A percentile compares a stretch with the other conserved stretches of the same genome.
These are phyloP conservation scores for Paramormyrops kingsleyae DNA, from an alignment of 2,113 vertebrate genomes.

Conservation along the genomic window DNA sequence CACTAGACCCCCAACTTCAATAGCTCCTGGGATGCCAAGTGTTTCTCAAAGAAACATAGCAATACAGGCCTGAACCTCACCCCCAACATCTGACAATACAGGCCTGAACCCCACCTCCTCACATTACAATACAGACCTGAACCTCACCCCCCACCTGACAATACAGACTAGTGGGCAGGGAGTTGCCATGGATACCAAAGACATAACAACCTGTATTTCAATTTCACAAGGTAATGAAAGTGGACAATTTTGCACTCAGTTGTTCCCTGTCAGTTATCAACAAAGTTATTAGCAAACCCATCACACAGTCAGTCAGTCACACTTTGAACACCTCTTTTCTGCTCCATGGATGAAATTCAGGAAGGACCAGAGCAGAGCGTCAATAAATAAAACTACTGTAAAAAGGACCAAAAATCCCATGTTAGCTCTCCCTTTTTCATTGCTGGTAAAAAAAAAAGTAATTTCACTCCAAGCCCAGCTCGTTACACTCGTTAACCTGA, in stretches of 20 bases:
- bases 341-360: conserved; percentile 38
- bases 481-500: background rate
- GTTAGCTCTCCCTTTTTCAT: background rate
- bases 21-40: background rate
- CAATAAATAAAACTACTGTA: conserved; percentile 25
- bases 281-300: conserved; percentile 67
- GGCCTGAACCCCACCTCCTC: background rate
- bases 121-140: background rate
- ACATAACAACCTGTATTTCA: conserved; percentile 60
- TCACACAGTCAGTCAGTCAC: conserved; percentile 59
- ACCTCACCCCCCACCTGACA: conserved; percentile 20
- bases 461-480: background rate
- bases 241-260: conserved; percentile 59
- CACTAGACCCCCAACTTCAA: background rate
- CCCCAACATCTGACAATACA: background rate
- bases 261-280: conserved; percentile 71
- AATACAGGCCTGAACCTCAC: background rate
- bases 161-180: conserved; percentile 33
- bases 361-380: conserved; percentile 22
- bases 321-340: conserved; percentile 37
- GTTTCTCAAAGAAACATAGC: background rate
- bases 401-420: background rate
- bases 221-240: conserved; percentile 64
- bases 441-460: background rate
- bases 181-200: conserved; percentile 61